Evolutionary conservation across 2,888 invertebrate species (phyloP), one percentile per base, ranked within the genome.

Genomic region (Geotrupes spiniger): DNA sequence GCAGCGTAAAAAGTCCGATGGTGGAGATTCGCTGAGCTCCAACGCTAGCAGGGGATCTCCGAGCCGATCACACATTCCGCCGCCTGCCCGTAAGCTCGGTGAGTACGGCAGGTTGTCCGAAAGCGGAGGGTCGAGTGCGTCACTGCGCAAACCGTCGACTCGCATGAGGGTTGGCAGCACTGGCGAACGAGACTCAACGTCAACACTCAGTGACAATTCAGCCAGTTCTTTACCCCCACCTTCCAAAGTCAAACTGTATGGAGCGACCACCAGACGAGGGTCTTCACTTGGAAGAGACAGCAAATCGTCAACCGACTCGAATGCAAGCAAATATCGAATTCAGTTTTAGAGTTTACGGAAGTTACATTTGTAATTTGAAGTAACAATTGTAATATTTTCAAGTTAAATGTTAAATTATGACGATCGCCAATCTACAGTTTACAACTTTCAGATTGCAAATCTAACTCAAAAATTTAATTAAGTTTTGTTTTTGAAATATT

Each of bases 251-350:
- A 56, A 70, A 38, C 65, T 70, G 42, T 70, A 68, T 49, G 65
- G 63, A 16, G 71, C 76, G 14, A 42, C 48, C 4, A 55, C 64
- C 15, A 73, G 81, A 31, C 77, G 82, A 2, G 80, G 81, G 0
- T 79, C 80, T 43, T 81, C 82, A 0, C 61, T 76, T 36, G 79
- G 80, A 2, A 77, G 82, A 59, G 82, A 82, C 46, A 67, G 69
- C 49, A 74, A 74, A 58, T 65, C 65, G 38, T 69, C 68, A 43
- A 65, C 65, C 33, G 72, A 72, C 51, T 77, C 79, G 29, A 71
- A 81, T 48, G 79, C 81, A 16, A 84, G 81, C 65, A 85, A 85
- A 69, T 87, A 86, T 68, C 79, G 86, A 51, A 87, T 87, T 65
- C 87, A 87, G 66, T 87, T 87, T 71, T 87, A 76, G n/a, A 69